Conservation (phyloP, 2,797 vertebrate species). For the Lagorchestes hirsutus region DNA sequence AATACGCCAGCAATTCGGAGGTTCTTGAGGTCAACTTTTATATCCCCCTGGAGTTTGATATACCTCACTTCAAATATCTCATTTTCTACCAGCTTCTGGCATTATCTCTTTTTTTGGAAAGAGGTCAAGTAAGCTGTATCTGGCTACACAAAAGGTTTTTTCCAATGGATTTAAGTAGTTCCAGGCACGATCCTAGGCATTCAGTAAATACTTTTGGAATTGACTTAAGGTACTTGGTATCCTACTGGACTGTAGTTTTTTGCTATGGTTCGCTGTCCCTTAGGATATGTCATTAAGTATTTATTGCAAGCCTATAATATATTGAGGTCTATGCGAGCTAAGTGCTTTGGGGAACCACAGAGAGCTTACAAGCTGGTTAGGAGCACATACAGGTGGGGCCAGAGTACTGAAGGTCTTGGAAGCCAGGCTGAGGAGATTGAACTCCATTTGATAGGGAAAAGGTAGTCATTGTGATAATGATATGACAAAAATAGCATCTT, state of each 20-base stretch:
- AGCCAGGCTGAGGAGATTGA: constrained; percentile 9
- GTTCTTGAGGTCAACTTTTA: constrained; percentile 70
- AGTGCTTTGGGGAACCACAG: neutral
- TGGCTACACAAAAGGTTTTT: constrained; percentile 57
- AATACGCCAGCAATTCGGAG: constrained; percentile 66
- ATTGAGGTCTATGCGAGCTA: neutral
- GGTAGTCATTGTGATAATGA: constrained; percentile 6
- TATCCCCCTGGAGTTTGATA: constrained; percentile 74
- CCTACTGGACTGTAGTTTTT: constrained; percentile 30
- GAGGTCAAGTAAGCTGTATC: constrained; percentile 69
- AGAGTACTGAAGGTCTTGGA: constrained; percentile 10
- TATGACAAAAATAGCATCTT: constrained; percentile 34
- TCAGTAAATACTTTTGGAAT: constrained; percentile 47
- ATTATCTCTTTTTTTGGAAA: constrained; percentile 68
- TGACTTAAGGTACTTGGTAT: constrained; percentile 30
- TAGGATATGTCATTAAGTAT: constrained; percentile 4
- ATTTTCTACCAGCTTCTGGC: constrained; percentile 70
- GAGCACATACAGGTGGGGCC: neutral
- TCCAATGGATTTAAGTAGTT: constrained; percentile 49
- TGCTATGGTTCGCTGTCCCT: neutral
- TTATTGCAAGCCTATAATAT: neutral
- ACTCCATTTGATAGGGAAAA: constrained; percentile 29
- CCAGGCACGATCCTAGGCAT: constrained; percentile 10
- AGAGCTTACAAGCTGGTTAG: neutral
- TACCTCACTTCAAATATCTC: constrained; percentile 69